Base-by-base conservation (phyloP, 2,888 invertebrate genomes). In the Dryomyza anilis region DNA sequence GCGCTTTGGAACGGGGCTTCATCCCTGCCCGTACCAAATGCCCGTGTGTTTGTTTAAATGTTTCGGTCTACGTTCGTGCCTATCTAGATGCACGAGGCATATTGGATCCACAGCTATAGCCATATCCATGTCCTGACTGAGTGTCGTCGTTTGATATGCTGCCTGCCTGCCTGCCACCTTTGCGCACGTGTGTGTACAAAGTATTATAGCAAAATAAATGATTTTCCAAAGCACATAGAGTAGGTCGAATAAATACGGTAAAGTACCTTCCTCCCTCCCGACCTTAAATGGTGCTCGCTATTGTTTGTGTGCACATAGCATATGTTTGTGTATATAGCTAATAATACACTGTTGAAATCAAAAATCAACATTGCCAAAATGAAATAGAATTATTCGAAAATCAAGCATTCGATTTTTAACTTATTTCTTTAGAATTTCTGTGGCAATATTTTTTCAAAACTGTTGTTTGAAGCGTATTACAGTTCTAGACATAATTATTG, bases 171-270 rank as follows among this genome's bases (percentile, higher is more conserved):
- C 33, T n/a, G n/a, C n/a, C n/a, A n/a, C 12, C 6, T 39, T 36
- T 61, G 25, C 6, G 45, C n/a, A 45, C 27, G 27, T 16, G n/a
- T 59, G 63, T 63, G 48, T 56, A 48, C 56, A 48, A 10, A 63
- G 56, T 53, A 62, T 53, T 53, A 62, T 62, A 53, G 21, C 59
- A 59, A 59, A 59, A 46, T 55, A 45, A 27, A 62, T 62, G 53
- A 53, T 53, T 52, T 25, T 45, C 39, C 52, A 43, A 59, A 59
- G 29, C 39, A 36, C 55, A 45, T 55, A 53, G 4, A 33, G 30
- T 19, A n/a, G 33, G 19, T 25, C 30, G 27, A 59, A 14, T 33
- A 30, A 59, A 59, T 59, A 59, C 27, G 27, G 33, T 23, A 23
- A 30, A 46, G 23, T 46, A 48, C 46, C 52, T n/a, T 19, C 33